These are phyloP conservation scores for Saccopteryx leptura DNA, from an alignment of 2,113 vertebrate genomes.

Conservation along the genomic window DNA sequence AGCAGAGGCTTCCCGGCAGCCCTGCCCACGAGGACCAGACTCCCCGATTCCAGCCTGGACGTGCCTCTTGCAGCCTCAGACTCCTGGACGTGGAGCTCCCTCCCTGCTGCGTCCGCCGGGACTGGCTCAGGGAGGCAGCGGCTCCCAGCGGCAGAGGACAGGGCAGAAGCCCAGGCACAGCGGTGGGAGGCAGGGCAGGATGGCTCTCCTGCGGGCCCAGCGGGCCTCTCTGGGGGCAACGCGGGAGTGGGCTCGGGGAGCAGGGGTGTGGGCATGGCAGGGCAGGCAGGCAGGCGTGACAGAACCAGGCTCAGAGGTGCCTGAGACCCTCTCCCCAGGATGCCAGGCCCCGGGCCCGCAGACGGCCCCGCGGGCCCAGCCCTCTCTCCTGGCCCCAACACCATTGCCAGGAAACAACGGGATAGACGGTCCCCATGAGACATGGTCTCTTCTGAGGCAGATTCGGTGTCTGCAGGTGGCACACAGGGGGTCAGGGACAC, in stretches of 20 bases:
- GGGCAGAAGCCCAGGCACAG: background rate
- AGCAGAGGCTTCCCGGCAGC: background rate
- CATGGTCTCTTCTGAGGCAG: background rate
- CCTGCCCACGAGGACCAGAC: accelerated
- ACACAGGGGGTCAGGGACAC: conserved; percentile 74
- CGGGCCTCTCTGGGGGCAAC: background rate
- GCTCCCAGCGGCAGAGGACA: background rate
- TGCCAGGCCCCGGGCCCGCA: accelerated
- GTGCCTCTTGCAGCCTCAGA: background rate
- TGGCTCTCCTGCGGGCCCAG: background rate
- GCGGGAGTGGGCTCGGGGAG: background rate
- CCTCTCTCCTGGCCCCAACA: background rate
- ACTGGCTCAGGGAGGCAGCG: background rate
- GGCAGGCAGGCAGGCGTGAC: background rate
- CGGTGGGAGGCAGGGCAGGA: accelerated
- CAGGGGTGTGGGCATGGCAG: accelerated
- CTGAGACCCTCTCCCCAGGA: background rate
- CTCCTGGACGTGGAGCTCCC: background rate
- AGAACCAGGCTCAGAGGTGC: accelerated
- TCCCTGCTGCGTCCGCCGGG: background rate
- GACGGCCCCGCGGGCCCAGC: background rate
- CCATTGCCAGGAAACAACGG: accelerated
- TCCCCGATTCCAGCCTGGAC: accelerated
- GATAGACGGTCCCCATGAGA: background rate
- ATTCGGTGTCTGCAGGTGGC: background rate